Evolutionary conservation across 2,797 vertebrate species (phyloP), one percentile per base, ranked within the genome.

Genomic region (Onychomys torridus): DNA sequence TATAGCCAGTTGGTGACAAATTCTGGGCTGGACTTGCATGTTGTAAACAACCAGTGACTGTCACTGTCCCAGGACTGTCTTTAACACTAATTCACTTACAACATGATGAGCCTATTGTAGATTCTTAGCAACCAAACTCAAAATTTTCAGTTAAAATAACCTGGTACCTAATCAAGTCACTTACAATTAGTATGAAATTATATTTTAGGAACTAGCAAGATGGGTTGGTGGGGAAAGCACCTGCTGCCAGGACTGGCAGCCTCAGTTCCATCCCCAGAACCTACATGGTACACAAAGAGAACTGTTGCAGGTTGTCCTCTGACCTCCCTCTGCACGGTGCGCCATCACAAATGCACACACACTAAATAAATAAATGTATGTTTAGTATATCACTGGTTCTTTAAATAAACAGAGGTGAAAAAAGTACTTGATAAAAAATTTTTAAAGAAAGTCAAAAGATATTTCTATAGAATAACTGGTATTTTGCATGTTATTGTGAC

Each of bases 121-220:
- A 13, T 84, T 78, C 57, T 71, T n/a, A 71, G 3, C 43, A 9
- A 73, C 46, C 32, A 90, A 32, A 85, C 73, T 90, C 78, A 77
- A 61, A 52, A 19, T 87, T 76, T 63, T 75, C 43, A 11, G 17
- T 46, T 94, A 59, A 91, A 93, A 91, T 82, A 89, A 16, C 25
- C 46, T 9, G 65, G 46, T 11, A 55, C 37, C 71, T 67, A 84
- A 81, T 89, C 87, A 55, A 85, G 46, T 63, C 71, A 91, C 46
- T 78, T 61, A 89, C 32, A 94, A 82, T 85, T 77, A 82, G 40
- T 77, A 27, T 69, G 63, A 90, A 90, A 63, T 95, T 92, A 79
- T 16, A 67, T 59, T 71, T 90, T 79, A 65, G 32, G 57, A 32
- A 3, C 83, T 29, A 23, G n/a, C n/a, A 82, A 63, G 37, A 55